Base-by-base conservation (phyloP, 23 tunicate species). In the Halocynthia roretzi region DNA sequence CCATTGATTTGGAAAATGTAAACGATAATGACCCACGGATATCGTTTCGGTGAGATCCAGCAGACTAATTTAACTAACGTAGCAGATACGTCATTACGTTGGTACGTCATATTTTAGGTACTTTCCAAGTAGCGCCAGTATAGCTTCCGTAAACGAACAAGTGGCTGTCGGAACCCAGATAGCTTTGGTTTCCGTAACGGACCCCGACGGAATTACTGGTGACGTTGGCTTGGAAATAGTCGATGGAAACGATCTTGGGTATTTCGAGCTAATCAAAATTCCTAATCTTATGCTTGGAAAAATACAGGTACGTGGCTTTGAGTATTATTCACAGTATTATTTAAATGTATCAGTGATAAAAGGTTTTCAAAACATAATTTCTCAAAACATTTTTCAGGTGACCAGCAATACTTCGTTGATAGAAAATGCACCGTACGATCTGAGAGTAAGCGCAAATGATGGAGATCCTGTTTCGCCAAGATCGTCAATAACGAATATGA, bases 91-190 rank as follows among this genome's bases (percentile, higher is more conserved):
- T 12, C 56, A 71, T 48, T 14, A 71, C 50, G 15, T 20, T 14
- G 19, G 2, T 52, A 50, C 12, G 56, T 48, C 56, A 74, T 57
- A 0, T 10, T 63, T 6, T 55, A 81, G 96, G 52, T 83, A 70
- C 52, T 10, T 79, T 50, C 88, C 88, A 8, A 11, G 64, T 7
- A 52, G 85, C 21, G 96, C 88, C 6, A 78, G 69, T 52, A 80
- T 89, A 48, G 96, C 88, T 8, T 83, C 94, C 7, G 86, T 93
- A 23, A 54, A 82, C n/a, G 94, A 87, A 52, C 71, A 75, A 6
- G 89, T 83, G 5, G 40, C 60, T 22, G n/a, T 57, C 14, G 98
- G 94, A 6, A 81, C 85, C 6, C 44, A 23, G 22, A 82, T 87
- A 52, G 94, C 90, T 11, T 61, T 83, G 6, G 65, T 87, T 8